Conservation (phyloP, 1,140 invertebrate genomes). For the Bombus sibiricus region DNA sequence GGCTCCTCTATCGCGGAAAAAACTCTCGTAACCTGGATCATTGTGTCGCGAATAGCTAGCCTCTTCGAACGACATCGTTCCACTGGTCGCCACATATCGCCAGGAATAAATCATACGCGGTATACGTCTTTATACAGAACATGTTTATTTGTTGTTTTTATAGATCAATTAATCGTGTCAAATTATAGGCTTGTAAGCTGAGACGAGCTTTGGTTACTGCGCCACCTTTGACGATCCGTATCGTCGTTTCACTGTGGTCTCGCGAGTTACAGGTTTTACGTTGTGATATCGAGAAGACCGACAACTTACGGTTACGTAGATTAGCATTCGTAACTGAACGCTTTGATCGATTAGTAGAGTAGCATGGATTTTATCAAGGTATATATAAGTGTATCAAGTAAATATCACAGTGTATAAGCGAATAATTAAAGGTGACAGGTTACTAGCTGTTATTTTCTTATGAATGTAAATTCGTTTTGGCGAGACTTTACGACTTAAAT, state of each 20-base stretch:
- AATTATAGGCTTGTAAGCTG: background rate
- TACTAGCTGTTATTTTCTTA: no score
- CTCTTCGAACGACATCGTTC: background rate
- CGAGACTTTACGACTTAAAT: no score
- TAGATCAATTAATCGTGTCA: background rate
- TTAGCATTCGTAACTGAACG: no score
- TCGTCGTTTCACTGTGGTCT: background rate
- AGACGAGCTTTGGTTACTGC: background rate
- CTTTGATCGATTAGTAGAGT: no score
- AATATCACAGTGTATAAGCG: no score
- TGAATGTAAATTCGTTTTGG: no score
- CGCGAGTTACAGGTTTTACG: background rate
- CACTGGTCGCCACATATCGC: background rate
- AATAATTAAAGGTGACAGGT: no score
- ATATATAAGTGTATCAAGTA: no score
- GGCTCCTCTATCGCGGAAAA: slow-evolving; percentile 36
- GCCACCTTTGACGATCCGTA: background rate
- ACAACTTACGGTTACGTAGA: background rate
- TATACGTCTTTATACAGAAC: background rate
- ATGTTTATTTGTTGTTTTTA: background rate
- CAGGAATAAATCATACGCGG: no score
- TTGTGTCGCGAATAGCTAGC: background rate
- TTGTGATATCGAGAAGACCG: background rate
- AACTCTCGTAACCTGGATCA: slow-evolving; percentile 45
- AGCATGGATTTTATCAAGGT: no score